phyloP scores from a whole-genome alignment of 2,888 invertebrate species.

The Drosophila meridiana region DNA sequence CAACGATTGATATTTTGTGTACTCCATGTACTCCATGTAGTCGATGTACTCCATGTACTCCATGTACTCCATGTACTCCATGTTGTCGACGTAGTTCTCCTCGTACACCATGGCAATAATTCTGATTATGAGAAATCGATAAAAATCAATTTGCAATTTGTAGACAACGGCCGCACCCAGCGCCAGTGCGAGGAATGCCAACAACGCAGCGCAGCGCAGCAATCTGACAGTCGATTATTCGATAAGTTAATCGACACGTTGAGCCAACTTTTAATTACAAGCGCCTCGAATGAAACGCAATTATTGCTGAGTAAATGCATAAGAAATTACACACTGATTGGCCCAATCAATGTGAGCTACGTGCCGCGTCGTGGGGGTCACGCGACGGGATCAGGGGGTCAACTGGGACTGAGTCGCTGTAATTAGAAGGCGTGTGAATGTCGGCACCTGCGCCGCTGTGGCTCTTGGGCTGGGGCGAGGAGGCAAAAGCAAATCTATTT shows the following conservation, averaged over 20 bases:
- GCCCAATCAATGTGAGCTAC: slow-evolving; percentile 45
- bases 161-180: slow-evolving; percentile 65
- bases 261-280: slow-evolving; percentile 65
- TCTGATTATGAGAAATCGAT: slow-evolving; percentile 77
- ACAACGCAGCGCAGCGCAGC: background rate
- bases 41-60: slow-evolving; percentile 33
- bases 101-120: slow-evolving; percentile 52
- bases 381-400: too few species aligned
- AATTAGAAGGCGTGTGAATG: slow-evolving; percentile 61
- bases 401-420: background rate
- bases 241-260: slow-evolving; percentile 49
- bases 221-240: slow-evolving; percentile 42
- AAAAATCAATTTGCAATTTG: slow-evolving; percentile 81
- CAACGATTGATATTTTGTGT: slow-evolving; percentile 74
- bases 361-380: background rate
- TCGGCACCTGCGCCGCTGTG: slow-evolving; percentile 74
- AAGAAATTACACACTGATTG: slow-evolving; percentile 52
- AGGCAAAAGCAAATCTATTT: slow-evolving; percentile 53
- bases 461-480: slow-evolving; percentile 37
- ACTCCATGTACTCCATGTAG: slow-evolving; percentile 29
- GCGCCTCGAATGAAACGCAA: slow-evolving; percentile 56
- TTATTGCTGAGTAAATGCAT: slow-evolving; percentile 41
- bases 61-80: background rate
- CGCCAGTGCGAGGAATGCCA: slow-evolving; percentile 3
- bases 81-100: slow-evolving; percentile 15